Conservation (phyloP, 2,888 invertebrate genomes). For the Platycheirus albimanus region DNA sequence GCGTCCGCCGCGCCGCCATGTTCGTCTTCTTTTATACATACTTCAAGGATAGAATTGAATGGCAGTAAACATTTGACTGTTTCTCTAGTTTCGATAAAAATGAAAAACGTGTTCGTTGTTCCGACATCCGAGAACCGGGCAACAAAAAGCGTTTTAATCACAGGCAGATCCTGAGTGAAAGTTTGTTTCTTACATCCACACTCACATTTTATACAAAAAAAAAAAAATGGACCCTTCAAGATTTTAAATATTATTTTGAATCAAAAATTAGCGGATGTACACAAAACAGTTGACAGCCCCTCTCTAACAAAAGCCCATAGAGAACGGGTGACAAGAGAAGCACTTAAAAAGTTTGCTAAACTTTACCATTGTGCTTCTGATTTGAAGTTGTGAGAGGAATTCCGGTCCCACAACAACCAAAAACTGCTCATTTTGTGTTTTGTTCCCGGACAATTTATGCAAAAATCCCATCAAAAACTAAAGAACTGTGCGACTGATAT, state of each 20-base stretch:
- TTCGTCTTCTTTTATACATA: background rate
- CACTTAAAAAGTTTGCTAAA: slow-evolving; percentile 71
- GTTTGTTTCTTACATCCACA: slow-evolving; percentile 3
- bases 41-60: slow-evolving; percentile 9
- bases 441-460: slow-evolving; percentile 68
- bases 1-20: slow-evolving; percentile 6
- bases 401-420: slow-evolving; percentile 50
- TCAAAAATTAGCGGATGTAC: slow-evolving; percentile 20
- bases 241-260: slow-evolving; percentile 26
- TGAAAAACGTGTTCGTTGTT: slow-evolving; percentile 55
- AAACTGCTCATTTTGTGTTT: slow-evolving; percentile 50
- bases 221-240: slow-evolving; percentile 28
- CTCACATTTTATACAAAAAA: background rate
- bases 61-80: slow-evolving; percentile 53
- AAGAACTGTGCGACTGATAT: slow-evolving; percentile 57
- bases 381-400: slow-evolving; percentile 56
- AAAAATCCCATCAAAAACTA: slow-evolving; percentile 68
- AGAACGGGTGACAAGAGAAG: slow-evolving; percentile 60
- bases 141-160: slow-evolving; percentile 65
- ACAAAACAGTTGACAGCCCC: slow-evolving; percentile 49
- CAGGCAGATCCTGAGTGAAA: slow-evolving; percentile 39
- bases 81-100: slow-evolving; percentile 45
- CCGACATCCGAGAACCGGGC: slow-evolving; percentile 41
- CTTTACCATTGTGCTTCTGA: slow-evolving; percentile 67
- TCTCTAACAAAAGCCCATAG: slow-evolving; percentile 9